A percentile compares a stretch with the other conserved stretches of the same genome.
Conservation (phyloP, 1,140 invertebrate species). For the Gonioctena quinquepunctata region DNA sequence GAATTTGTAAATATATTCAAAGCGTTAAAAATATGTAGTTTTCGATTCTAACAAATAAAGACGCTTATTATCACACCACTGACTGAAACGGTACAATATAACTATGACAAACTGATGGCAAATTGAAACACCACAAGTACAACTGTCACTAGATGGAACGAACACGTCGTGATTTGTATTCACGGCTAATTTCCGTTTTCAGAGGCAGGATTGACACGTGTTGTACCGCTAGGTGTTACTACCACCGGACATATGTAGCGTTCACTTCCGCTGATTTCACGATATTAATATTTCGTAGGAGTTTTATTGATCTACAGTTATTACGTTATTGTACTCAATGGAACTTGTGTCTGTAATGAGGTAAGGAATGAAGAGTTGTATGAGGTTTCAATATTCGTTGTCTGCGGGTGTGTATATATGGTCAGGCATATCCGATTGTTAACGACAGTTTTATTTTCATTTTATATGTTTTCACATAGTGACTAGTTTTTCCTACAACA, state of each 20-base stretch:
- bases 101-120: background rate
- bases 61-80: too few species aligned
- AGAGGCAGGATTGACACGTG: slow-evolving; percentile 17
- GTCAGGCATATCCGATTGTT: background rate
- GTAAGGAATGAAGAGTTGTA: background rate
- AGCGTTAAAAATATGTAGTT: too few species aligned
- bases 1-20: too few species aligned
- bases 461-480: too few species aligned
- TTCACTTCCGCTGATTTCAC: background rate
- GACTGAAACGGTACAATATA: too few species aligned
- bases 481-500: too few species aligned
- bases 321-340: background rate
- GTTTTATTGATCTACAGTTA: background rate
- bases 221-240: background rate
- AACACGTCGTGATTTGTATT: slow-evolving; percentile 35
- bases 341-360: background rate
- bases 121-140: background rate
- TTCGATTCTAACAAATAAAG: too few species aligned
- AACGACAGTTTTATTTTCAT: too few species aligned
- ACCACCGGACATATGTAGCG: background rate
- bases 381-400: background rate
- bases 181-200: slow-evolving; percentile 32
- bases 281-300: background rate
- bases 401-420: background rate
- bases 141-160: slow-evolving; percentile 15